A percentile compares a stretch with the other conserved stretches of the same genome.
Conservation (phyloP, 2,113 vertebrate species). For the Nicator chloris region DNA sequence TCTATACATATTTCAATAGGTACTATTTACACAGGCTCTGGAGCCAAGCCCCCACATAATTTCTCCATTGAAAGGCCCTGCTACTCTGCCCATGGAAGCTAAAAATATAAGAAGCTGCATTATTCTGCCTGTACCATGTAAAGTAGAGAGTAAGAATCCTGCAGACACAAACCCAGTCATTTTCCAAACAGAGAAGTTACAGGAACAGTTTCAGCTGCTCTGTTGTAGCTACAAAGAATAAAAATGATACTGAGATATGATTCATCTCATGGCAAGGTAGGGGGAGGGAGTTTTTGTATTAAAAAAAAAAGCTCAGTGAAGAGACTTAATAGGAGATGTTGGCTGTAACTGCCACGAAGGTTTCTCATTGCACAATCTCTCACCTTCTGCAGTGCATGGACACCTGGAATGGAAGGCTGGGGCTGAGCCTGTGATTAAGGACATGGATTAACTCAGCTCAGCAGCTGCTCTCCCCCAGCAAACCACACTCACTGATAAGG, state of each 20-base stretch:
- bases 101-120: background rate
- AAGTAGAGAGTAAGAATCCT: background rate
- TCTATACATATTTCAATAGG: background rate
- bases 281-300: background rate
- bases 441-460: background rate
- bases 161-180: background rate
- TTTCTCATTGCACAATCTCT: accelerated
- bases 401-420: background rate
- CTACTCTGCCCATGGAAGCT: background rate
- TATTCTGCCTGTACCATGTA: background rate
- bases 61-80: background rate
- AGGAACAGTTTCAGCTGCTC: background rate
- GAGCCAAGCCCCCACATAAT: background rate
- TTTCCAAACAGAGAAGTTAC: background rate
- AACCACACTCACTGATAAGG: background rate
- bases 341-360: background rate
- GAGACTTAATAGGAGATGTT: background rate
- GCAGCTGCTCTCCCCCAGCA: background rate
- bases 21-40: background rate
- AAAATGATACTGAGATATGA: background rate
- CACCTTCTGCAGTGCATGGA: background rate
- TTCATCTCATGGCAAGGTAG: background rate
- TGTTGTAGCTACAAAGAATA: background rate
- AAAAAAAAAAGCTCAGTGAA: background rate
- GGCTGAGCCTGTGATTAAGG: slow-evolving; percentile 2